These are phyloP conservation scores for Monopis laevigella DNA, from an alignment of 2,888 invertebrate genomes.

Conservation along the genomic window DNA sequence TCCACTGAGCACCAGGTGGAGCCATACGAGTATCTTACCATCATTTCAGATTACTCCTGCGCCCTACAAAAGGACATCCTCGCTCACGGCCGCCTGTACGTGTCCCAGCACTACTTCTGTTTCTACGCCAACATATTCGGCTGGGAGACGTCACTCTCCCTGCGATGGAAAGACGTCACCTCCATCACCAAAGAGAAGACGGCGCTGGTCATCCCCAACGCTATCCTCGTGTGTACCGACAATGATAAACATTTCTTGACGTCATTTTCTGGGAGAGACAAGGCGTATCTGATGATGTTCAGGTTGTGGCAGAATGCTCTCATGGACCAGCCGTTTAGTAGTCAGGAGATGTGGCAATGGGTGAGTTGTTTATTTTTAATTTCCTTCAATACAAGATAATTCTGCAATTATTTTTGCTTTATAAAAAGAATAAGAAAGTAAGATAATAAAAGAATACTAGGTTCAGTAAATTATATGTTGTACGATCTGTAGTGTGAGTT, in stretches of 20 bases:
- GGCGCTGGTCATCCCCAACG: conserved; percentile 88
- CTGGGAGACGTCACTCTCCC: conserved; percentile 90
- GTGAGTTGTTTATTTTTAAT: conserved; percentile 48
- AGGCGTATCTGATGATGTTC: conserved; percentile 95
- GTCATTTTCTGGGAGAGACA: conserved; percentile 93
- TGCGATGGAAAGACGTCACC: conserved; percentile 91
- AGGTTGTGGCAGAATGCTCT: conserved; percentile 96
- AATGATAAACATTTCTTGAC: conserved; percentile 92
- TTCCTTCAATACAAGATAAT: too few relatives aligned
- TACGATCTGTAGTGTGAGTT: too few relatives aligned
- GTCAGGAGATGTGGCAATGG: conserved; percentile 89
- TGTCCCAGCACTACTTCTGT: conserved; percentile 94
- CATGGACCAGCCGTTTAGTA: conserved; percentile 86
- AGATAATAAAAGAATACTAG: too few relatives aligned
- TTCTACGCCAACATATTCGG: conserved; percentile 98
- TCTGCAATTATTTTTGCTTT: too few relatives aligned
- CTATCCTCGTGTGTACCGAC: conserved; percentile 85
- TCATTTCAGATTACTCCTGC: conserved; percentile 89
- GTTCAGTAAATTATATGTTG: too few relatives aligned
- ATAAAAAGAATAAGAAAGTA: too few relatives aligned
- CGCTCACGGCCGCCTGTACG: conserved; percentile 94
- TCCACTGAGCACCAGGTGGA: too few relatives aligned
- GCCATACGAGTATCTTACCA: neutral
- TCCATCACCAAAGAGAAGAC: conserved; percentile 96
- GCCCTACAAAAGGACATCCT: conserved; percentile 96